Percentiles rank a stretch among this genome's conserved stretches.
phyloP scores from a whole-genome alignment of 1,140 invertebrate genomes.

The Polyergus mexicanus region DNA sequence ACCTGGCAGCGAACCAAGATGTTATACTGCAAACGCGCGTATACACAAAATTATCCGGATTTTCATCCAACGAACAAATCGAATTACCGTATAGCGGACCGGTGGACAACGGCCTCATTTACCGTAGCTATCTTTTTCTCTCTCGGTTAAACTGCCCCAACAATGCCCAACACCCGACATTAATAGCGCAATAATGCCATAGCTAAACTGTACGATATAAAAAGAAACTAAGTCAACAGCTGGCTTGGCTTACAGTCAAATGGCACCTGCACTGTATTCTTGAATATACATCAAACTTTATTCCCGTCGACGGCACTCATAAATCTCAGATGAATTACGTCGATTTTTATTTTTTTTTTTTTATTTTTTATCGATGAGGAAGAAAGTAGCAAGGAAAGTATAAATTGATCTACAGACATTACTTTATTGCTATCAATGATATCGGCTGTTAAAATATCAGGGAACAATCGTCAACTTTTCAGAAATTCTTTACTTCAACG shows the following conservation, averaged over 20 bases:
- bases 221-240: conserved; percentile 70
- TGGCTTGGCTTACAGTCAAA: conserved; percentile 71
- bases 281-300: conserved; percentile 55
- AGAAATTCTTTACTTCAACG: not conserved
- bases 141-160: conserved; percentile 41
- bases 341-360: not conserved
- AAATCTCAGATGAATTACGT: conserved; percentile 19
- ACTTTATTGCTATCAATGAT: not conserved
- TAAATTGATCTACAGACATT: not conserved
- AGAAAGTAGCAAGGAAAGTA: not conserved
- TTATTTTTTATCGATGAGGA: not conserved
- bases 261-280: conserved; percentile 52
- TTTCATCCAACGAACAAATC: conserved; percentile 48
- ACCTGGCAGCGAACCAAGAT: conserved; percentile 68
- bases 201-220: conserved; percentile 71
- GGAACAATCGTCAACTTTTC: not conserved
- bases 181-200: conserved; percentile 71
- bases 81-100: not conserved
- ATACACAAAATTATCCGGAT: conserved; percentile 62
- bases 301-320: conserved; percentile 34
- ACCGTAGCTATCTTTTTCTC: conserved; percentile 29
- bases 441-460: not conserved
- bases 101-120: conserved; percentile 36
- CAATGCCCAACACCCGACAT: conserved; percentile 49
- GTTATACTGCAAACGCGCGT: conserved; percentile 40